Evolutionary conservation across 2,888 invertebrate genomes (phyloP).

Genomic region (Cheilosia variabilis): DNA sequence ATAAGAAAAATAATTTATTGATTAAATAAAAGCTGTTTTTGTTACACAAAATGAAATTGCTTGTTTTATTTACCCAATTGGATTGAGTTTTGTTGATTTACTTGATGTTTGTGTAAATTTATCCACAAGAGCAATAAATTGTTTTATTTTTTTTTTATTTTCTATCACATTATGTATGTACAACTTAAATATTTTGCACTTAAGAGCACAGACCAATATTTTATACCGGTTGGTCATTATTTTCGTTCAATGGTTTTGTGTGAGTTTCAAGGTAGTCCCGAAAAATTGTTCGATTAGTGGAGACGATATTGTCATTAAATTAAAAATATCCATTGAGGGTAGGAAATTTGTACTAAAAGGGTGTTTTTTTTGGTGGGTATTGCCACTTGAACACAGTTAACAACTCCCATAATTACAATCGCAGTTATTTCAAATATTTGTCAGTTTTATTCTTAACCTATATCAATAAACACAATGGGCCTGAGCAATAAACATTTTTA

Average conservation of each 20-base stretch:
- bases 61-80: slow-evolving; percentile 62
- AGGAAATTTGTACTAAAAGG: too few species aligned
- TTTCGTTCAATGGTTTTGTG: background rate
- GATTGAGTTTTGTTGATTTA: background rate
- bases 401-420: too few species aligned
- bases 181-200: slow-evolving; percentile 70
- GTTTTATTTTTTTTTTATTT: slow-evolving; percentile 15
- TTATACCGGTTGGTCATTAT: background rate
- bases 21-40: slow-evolving; percentile 69
- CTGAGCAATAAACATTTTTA: too few species aligned
- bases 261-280: slow-evolving; percentile 17
- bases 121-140: slow-evolving; percentile 47
- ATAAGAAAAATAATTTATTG: slow-evolving; percentile 49
- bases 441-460: too few species aligned
- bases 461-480: too few species aligned
- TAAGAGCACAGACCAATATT: background rate
- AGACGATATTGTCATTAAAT: too few species aligned
- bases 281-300: too few species aligned
- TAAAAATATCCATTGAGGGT: too few species aligned
- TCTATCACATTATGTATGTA: slow-evolving; percentile 18
- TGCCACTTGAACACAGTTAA: too few species aligned
- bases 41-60: slow-evolving; percentile 44
- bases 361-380: too few species aligned
- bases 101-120: slow-evolving; percentile 8
- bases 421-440: too few species aligned